Evolutionary conservation across 2,888 invertebrate species (phyloP).

Genomic region (Polylopha cassiicola): DNA sequence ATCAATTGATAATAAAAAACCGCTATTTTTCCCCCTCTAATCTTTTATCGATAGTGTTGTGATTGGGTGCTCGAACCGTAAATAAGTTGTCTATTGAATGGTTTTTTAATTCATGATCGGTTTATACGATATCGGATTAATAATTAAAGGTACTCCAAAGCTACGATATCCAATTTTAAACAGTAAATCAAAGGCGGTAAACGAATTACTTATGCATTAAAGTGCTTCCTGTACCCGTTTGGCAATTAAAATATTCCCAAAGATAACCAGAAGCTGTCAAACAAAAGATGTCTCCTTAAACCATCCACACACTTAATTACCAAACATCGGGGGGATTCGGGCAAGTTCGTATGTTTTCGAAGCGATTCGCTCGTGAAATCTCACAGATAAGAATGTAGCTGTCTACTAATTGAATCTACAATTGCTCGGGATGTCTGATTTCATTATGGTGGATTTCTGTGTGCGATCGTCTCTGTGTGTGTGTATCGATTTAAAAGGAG

Average conservation of each 20-base stretch:
- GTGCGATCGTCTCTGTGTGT: constrained; percentile 32
- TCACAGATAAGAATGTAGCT: constrained; percentile 76
- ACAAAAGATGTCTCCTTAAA: no score
- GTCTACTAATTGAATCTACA: constrained; percentile 77
- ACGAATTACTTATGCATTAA: no score
- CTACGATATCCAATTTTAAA: no score
- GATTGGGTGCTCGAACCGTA: constrained; percentile 53
- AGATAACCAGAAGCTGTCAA: no score
- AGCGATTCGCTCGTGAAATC: constrained; percentile 78
- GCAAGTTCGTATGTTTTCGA: constrained; percentile 77
- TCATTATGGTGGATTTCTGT: constrained; percentile 61
- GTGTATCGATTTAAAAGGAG: constrained; percentile 13
- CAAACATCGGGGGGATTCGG: constrained; percentile 51
- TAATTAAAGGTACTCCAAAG: no score
- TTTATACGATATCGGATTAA: constrained; percentile 21
- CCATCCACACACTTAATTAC: constrained; percentile 68
- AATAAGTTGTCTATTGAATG: constrained; percentile 48
- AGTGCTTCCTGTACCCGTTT: no score
- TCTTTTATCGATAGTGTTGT: constrained; percentile 58
- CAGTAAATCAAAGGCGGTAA: no score
- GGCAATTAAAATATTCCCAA: no score
- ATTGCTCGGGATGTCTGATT: constrained; percentile 73
- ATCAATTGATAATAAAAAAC: constrained; percentile 62
- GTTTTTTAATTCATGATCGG: constrained; percentile 22
- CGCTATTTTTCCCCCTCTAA: constrained; percentile 56